A percentile compares a stretch with the other conserved stretches of the same genome.
These are phyloP conservation scores for Telmatochromis brachygnathus DNA, from an alignment of 2,113 vertebrate genomes.

Conservation along the genomic window DNA sequence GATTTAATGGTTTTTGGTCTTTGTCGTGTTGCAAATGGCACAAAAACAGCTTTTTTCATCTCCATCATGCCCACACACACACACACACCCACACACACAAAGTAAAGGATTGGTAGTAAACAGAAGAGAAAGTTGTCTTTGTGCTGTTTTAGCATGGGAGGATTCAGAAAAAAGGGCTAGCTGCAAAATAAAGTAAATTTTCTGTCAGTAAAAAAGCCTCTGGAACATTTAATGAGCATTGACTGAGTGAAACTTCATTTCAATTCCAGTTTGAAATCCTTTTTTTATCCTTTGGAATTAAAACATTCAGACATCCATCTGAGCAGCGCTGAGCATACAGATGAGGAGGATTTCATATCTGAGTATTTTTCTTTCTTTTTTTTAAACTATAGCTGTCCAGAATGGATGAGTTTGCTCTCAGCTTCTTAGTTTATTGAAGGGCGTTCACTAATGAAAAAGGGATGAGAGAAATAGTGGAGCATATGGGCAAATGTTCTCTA, in stretches of 20 bases:
- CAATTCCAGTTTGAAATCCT: background rate
- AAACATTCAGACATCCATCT: background rate
- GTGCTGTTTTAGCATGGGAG: background rate
- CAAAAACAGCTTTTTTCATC: background rate
- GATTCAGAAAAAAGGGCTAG: background rate
- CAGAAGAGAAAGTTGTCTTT: background rate
- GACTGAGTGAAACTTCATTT: background rate
- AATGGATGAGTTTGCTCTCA: background rate
- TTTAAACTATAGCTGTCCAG: background rate
- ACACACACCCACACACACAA: background rate
- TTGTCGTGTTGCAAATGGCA: background rate
- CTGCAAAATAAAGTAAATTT: background rate
- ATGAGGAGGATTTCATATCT: background rate
- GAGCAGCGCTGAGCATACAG: background rate
- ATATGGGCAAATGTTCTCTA: constrained; percentile 41
- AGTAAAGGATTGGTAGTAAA: background rate
- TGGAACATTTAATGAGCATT: background rate
- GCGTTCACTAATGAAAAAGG: constrained; percentile 30
- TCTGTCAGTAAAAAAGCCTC: background rate
- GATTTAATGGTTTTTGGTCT: background rate
- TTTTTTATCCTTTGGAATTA: background rate
- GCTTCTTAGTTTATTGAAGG: background rate
- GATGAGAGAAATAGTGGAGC: constrained; percentile 15
- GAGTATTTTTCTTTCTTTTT: background rate
- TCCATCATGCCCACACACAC: too few relatives aligned